Evolutionary conservation across 2,888 invertebrate species (phyloP), one percentile per base, ranked within the genome.

Genomic region (Matsumyia berberina): DNA sequence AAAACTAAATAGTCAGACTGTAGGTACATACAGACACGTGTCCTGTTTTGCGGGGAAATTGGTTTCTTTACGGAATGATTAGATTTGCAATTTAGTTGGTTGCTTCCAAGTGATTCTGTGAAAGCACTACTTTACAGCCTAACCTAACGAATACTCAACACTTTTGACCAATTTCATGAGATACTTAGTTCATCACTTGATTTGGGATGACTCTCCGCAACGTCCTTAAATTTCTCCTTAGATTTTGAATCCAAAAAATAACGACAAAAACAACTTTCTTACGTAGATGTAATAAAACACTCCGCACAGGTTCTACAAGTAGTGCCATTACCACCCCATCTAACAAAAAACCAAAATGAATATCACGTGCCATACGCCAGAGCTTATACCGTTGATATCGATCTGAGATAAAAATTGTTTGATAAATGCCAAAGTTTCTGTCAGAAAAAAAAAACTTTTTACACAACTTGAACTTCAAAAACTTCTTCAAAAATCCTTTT

Each of bases 401-500:
- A 49, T 49, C 49, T n/a, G 0, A 29, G n/a, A 29, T 24, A 53
- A 53, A 9, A 12, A 2, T 33, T 9, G 1, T 8, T 19, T 62
- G 31, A 46, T n/a, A 62, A 33, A 33, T 39, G 62, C 17, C 44
- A 33, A 62, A 44, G 5, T 33, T 5, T 11, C 31, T 55, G 31
- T 4, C 8, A 7, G 8, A 15, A 42, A 8, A 5, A n/a, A 24
- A 66, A 53, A 53, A 29, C 29, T 7, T 31, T 11, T 67, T 53
- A 55, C n/a, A 69, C 42, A 69, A 69, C 42, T 17, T 69, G 58
- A 70, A 70, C 67, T 67, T 67, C 31, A 53, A 42, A 67, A 12
- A 11, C 3, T 44, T 24, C 69, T 55, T 19, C 31, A 35, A 57
- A 24, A 24, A 24, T 24, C 24, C 24, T 9, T 37, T 19, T 29